Percentiles rank a stretch among this genome's conserved stretches.
phyloP scores from a whole-genome alignment of 2,797 vertebrate genomes.

The Hoplostethus atlanticus region DNA sequence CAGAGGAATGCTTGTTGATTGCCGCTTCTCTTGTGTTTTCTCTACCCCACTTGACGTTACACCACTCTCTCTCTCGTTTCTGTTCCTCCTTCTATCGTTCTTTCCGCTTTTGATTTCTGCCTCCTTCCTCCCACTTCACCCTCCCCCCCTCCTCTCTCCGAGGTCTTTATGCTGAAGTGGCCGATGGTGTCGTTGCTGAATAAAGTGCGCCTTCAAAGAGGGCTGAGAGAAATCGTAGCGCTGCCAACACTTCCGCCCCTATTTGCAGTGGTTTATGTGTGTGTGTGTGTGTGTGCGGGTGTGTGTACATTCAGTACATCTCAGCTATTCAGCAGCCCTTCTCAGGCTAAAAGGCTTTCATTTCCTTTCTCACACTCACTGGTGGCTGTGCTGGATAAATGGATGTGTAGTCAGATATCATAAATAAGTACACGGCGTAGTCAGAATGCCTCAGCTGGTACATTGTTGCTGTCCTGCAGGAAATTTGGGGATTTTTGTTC shows the following conservation, averaged over 20 bases:
- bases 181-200: background rate
- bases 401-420: background rate
- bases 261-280: background rate
- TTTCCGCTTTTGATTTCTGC: background rate
- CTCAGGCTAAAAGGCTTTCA: constrained; percentile 20
- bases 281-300: constrained; percentile 3
- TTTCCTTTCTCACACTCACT: background rate
- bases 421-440: background rate
- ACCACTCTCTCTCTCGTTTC: background rate
- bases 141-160: background rate
- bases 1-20: background rate
- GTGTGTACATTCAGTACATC: background rate
- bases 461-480: constrained; percentile 3
- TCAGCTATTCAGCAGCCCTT: background rate
- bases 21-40: background rate
- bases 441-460: constrained; percentile 15
- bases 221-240: background rate
- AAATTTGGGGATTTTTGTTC: constrained; percentile 14
- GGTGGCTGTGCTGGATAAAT: background rate
- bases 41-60: background rate
- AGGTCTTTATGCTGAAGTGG: constrained; percentile 6
- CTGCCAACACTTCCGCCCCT: background rate
- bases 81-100: background rate
- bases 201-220: constrained; percentile 16
- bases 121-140: background rate